A percentile compares a stretch with the other conserved stretches of the same genome.
Conservation (phyloP, 2,113 vertebrate species). For the Bettongia penicillata region DNA sequence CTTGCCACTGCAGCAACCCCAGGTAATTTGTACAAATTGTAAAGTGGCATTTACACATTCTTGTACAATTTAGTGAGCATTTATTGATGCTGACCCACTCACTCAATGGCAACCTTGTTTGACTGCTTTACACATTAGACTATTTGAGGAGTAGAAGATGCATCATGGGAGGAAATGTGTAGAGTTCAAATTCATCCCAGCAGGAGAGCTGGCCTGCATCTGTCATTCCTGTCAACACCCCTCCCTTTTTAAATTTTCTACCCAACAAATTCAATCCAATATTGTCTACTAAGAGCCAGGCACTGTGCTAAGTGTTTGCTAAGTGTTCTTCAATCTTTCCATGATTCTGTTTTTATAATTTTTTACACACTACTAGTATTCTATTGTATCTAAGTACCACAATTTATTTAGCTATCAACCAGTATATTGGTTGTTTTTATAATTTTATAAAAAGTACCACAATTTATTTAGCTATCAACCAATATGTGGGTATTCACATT, state of each 20-base stretch:
- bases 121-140: not conserved
- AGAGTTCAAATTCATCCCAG: not conserved
- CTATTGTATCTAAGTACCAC: too few relatives aligned
- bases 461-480: not conserved
- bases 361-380: too few relatives aligned
- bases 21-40: not conserved
- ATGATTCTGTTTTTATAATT: too few relatives aligned
- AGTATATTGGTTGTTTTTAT: too few relatives aligned
- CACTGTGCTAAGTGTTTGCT: not conserved
- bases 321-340: too few relatives aligned
- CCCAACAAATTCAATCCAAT: not conserved
- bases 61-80: not conserved
- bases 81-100: not conserved
- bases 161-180: not conserved
- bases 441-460: too few relatives aligned
- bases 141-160: not conserved
- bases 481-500: rapidly evolving
- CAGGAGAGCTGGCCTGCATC: not conserved
- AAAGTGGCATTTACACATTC: not conserved
- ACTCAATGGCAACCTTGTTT: not conserved
- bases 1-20: not conserved
- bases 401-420: not conserved
- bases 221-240: not conserved
- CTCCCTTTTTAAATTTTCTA: not conserved
- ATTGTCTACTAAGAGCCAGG: not conserved